phyloP scores from a whole-genome alignment of 2,888 invertebrate species.

The Polia nebulosa region DNA sequence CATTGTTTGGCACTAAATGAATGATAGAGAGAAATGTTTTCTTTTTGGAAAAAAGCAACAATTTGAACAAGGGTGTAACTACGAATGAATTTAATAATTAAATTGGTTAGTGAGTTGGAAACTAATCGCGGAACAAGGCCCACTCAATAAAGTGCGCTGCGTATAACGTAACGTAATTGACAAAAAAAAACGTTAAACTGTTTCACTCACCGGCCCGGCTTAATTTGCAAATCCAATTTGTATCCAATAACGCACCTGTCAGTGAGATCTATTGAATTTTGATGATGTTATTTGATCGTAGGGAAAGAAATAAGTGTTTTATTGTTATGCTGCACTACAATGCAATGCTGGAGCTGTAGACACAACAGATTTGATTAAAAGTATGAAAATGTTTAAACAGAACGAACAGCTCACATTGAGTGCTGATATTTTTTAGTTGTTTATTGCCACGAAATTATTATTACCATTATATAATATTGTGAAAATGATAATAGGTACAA shows the following conservation, averaged over 20 bases:
- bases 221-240: slow-evolving; percentile 80
- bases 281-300: slow-evolving; percentile 70
- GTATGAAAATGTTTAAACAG: no score
- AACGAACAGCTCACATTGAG: no score
- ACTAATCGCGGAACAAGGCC: slow-evolving; percentile 58
- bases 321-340: slow-evolving; percentile 22
- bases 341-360: background rate
- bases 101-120: slow-evolving; percentile 57
- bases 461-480: background rate
- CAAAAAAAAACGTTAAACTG: slow-evolving; percentile 69
- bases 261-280: slow-evolving; percentile 76
- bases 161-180: slow-evolving; percentile 64
- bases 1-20: slow-evolving; percentile 2
- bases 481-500: background rate
- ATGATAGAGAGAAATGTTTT: slow-evolving; percentile 13
- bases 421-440: background rate
- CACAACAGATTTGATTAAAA: background rate
- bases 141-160: slow-evolving; percentile 54
- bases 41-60: background rate
- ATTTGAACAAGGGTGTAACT: slow-evolving; percentile 44
- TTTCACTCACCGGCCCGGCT: slow-evolving; percentile 72
- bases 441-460: background rate
- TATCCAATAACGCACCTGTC: slow-evolving; percentile 73
- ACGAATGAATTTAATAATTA: slow-evolving; percentile 49
- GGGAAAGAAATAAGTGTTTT: slow-evolving; percentile 36